Evolutionary conservation across 1,140 invertebrate species (phyloP), one percentile per base, ranked within the genome.

Genomic region (Lithobius niger): DNA sequence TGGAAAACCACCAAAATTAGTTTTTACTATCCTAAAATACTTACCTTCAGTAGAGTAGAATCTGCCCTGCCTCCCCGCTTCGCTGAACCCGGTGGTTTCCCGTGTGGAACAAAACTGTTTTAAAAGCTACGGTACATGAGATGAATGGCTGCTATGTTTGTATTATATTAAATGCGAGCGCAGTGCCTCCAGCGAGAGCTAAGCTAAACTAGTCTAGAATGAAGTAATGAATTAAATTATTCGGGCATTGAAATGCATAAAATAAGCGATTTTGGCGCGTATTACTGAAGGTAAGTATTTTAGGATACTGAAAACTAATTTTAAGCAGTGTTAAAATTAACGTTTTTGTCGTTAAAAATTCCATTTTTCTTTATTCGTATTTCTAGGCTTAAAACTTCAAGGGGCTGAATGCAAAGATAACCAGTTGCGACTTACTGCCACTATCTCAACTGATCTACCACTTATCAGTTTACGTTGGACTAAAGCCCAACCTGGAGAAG

Each of bases 391-490:
- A 43, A 96, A 95, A 75, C 71, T 97, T 31, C 92, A 97, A 77
- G 94, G 94, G 58, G 93, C 93, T 16, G 83, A 90, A 57, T 92
- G 91, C 66, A 82, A 84, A 61, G 85, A 86, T 60, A 96, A 95
- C 73, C 82, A 90, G 60, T 73, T 98, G 19, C 77, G 90, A 58
- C 74, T 97, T n/a, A 89, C 91, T 0, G 86, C 88, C 15, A 90
- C 88, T 15, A 96, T 98, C 56, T 88, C 94, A 78, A 89, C 89
- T 51, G 92, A 97, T 66, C 73, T 97, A 47, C 88, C 89, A 2
- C 72, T 91, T 6, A 92, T 88, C 3, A 77, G 87, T 57, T 75
- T 98, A 18, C 80, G 85, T 58, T 97, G 92, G 93, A 75, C 88
- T 45, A 82, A 83, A 66, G 70, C 56, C 59, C 10, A 18, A 52